Evolutionary conservation across 2,888 invertebrate genomes (phyloP).

Genomic region (Apoderus coryli): DNA sequence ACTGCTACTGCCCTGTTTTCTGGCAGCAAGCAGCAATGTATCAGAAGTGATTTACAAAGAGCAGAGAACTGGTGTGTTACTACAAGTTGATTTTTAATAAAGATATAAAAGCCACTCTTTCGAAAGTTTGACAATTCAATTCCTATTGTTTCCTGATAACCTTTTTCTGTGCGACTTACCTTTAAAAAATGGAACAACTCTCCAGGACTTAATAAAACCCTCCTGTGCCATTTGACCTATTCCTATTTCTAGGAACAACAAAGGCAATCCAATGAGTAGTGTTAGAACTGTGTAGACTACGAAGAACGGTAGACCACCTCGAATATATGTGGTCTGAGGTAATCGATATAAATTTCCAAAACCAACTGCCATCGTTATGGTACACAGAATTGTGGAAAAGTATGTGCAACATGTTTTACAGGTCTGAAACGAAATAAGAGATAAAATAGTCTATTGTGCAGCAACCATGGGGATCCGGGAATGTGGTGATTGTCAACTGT

Average conservation of each 20-base stretch:
- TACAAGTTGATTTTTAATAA: too few relatives aligned
- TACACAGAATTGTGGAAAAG: conserved; percentile 35
- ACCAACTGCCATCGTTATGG: conserved; percentile 40
- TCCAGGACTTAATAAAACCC: conserved; percentile 48
- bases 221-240: conserved; percentile 50
- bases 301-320: conserved; percentile 44
- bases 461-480: too few relatives aligned
- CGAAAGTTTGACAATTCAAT: too few relatives aligned
- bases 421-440: conserved; percentile 27
- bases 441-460: too few relatives aligned
- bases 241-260: conserved; percentile 45
- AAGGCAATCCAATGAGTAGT: conserved; percentile 39
- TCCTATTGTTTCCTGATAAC: too few relatives aligned
- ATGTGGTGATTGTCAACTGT: too few relatives aligned
- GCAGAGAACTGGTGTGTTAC: too few relatives aligned
- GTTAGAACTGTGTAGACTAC: conserved; percentile 37
- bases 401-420: conserved; percentile 31
- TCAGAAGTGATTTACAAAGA: too few relatives aligned
- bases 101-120: too few relatives aligned
- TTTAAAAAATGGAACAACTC: conserved; percentile 49
- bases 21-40: too few relatives aligned
- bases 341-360: conserved; percentile 43
- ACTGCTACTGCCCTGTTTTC: too few relatives aligned
- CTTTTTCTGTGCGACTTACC: too few relatives aligned
- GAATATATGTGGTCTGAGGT: conserved; percentile 40